phyloP scores from a whole-genome alignment of 2,113 vertebrate genomes.

The Elaphurus davidianus region DNA sequence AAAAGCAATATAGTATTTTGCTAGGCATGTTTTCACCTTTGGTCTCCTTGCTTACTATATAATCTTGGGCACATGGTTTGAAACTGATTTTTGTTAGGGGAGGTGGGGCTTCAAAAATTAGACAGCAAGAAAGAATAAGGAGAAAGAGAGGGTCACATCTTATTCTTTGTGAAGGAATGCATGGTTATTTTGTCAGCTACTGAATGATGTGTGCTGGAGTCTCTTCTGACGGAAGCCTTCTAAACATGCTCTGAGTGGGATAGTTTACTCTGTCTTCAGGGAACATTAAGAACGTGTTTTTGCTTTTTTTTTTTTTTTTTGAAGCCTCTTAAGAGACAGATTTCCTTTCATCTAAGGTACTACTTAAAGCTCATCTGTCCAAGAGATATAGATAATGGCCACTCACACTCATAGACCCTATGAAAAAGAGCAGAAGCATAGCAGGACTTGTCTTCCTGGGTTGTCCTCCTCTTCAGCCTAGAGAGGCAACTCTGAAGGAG shows the following conservation, averaged over 20 bases:
- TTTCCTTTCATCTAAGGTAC: slow-evolving; percentile 51
- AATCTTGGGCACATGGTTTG: neutral
- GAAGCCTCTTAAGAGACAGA: neutral
- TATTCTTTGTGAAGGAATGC: neutral
- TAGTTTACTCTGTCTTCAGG: slow-evolving; percentile 48
- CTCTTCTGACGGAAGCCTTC: neutral
- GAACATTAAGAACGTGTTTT: slow-evolving; percentile 14
- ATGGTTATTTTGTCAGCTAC: neutral
- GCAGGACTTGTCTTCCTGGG: neutral
- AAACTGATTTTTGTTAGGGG: neutral
- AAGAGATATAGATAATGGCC: slow-evolving; percentile 27
- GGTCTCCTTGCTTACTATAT: neutral
- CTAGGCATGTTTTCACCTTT: neutral
- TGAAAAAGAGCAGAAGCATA: neutral
- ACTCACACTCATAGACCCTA: neutral
- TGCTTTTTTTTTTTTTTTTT: slow-evolving; percentile 16
- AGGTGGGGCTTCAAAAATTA: neutral
- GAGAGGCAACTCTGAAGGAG: neutral
- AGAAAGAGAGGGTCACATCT: neutral
- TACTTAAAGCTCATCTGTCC: slow-evolving; percentile 48
- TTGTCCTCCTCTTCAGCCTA: neutral
- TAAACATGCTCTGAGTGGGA: neutral
- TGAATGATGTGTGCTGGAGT: neutral
- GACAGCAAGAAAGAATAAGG: neutral
- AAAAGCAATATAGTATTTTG: neutral